Conservation (phyloP, 2,888 invertebrate species). For the Dynastes tityus region DNA sequence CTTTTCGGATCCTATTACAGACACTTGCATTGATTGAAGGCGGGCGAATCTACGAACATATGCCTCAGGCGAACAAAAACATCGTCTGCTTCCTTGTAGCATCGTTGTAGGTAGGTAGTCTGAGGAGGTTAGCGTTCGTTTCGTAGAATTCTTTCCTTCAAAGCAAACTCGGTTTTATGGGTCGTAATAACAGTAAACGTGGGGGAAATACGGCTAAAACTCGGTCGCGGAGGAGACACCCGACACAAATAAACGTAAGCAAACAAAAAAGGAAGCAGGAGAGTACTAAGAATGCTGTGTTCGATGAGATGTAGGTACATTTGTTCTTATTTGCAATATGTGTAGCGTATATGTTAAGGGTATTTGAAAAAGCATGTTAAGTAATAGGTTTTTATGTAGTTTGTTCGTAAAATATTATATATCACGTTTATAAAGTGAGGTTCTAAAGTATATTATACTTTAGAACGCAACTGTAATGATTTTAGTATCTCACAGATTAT, state of each 20-base stretch:
- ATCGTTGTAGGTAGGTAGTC: background rate
- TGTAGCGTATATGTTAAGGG: too few species aligned
- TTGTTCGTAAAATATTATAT: too few species aligned
- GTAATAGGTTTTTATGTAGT: too few species aligned
- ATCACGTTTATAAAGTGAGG: too few species aligned
- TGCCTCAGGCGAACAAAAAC: background rate
- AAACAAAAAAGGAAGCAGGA: background rate
- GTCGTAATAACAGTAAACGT: slow-evolving; percentile 48
- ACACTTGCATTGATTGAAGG: slow-evolving; percentile 43
- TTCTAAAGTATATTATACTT: too few species aligned
- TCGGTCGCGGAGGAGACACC: slow-evolving; percentile 36
- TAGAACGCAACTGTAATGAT: too few species aligned
- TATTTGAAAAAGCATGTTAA: too few species aligned
- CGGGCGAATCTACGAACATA: slow-evolving; percentile 9
- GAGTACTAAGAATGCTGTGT: background rate
- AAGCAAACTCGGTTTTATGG: slow-evolving; percentile 50
- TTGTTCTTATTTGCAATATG: background rate
- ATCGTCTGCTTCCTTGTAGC: background rate
- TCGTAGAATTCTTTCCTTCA: slow-evolving; percentile 41
- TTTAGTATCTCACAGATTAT: too few species aligned
- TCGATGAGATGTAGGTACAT: background rate
- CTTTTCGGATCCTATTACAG: slow-evolving; percentile 39
- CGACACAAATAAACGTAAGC: slow-evolving; percentile 28
- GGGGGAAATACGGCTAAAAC: slow-evolving; percentile 19
- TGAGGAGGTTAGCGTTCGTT: slow-evolving; percentile 24